phyloP scores from a whole-genome alignment of 2,888 invertebrate species.

The Monoplex corrugatus region DNA sequence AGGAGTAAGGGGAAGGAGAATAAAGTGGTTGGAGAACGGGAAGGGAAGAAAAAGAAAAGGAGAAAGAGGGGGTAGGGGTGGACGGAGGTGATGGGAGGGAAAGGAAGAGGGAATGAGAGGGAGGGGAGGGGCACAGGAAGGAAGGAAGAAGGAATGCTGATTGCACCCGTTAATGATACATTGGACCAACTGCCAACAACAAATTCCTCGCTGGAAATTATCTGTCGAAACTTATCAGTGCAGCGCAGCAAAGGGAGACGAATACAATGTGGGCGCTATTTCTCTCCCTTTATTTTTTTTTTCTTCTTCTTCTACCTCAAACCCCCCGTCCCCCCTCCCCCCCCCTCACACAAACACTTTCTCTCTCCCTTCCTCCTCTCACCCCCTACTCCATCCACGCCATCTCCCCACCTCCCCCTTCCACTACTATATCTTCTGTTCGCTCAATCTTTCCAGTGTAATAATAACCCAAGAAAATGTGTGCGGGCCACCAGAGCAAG shows the following conservation, averaged over 20 bases:
- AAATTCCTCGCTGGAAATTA: slow-evolving; percentile 46
- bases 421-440: no score
- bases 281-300: no score
- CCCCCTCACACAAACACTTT: neutral
- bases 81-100: neutral
- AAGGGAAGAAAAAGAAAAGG: neutral
- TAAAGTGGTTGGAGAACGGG: neutral
- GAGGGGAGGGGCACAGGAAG: neutral
- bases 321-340: neutral
- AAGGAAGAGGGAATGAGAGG: no score
- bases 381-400: no score
- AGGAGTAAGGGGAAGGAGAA: no score
- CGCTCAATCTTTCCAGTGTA: neutral
- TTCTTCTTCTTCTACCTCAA: no score
- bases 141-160: slow-evolving; percentile 22
- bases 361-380: neutral
- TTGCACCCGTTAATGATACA: slow-evolving; percentile 43
- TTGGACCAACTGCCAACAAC: slow-evolving; percentile 49
- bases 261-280: neutral
- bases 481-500: neutral
- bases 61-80: neutral
- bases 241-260: slow-evolving; percentile 1
- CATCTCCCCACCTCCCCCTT: no score
- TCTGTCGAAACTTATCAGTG: slow-evolving; percentile 42
- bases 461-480: neutral